phyloP scores from a whole-genome alignment of 2,797 vertebrate genomes.

The Falco berigora region DNA sequence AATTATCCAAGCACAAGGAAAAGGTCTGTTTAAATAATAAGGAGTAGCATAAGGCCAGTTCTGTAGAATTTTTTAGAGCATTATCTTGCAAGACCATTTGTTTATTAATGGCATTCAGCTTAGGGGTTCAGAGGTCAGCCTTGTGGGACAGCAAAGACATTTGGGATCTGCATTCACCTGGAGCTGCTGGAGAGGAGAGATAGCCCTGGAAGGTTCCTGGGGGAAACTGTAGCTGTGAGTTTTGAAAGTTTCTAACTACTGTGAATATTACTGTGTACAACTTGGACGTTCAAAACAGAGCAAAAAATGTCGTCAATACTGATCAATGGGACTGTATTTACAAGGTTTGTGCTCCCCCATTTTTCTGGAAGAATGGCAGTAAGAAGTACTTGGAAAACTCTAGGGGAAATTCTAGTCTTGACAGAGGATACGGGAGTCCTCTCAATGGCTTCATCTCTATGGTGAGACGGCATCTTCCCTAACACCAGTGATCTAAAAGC shows the following conservation, averaged over 20 bases:
- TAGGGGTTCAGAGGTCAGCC: neutral
- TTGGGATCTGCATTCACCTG: neutral
- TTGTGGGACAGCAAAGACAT: neutral
- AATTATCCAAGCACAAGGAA: neutral
- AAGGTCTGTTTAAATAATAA: neutral
- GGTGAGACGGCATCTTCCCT: neutral
- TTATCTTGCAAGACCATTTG: neutral
- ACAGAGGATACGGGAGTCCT: neutral
- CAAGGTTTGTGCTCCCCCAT: neutral
- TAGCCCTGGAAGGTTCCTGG: neutral
- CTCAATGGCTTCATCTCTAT: neutral
- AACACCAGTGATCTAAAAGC: neutral
- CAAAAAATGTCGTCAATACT: neutral
- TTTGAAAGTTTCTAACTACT: neutral
- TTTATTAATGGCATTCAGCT: neutral
- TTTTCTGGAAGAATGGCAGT: neutral
- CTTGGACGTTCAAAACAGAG: neutral
- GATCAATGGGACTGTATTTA: neutral
- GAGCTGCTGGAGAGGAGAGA: neutral
- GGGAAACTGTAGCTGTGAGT: neutral
- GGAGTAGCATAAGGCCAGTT: neutral
- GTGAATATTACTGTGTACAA: neutral
- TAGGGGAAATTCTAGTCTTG: neutral
- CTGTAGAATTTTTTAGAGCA: neutral
- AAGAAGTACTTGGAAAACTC: neutral